A percentile compares a stretch with the other conserved stretches of the same genome.
phyloP scores from a whole-genome alignment of 2,113 vertebrate species.

The Anarrhichthys ocellatus region DNA sequence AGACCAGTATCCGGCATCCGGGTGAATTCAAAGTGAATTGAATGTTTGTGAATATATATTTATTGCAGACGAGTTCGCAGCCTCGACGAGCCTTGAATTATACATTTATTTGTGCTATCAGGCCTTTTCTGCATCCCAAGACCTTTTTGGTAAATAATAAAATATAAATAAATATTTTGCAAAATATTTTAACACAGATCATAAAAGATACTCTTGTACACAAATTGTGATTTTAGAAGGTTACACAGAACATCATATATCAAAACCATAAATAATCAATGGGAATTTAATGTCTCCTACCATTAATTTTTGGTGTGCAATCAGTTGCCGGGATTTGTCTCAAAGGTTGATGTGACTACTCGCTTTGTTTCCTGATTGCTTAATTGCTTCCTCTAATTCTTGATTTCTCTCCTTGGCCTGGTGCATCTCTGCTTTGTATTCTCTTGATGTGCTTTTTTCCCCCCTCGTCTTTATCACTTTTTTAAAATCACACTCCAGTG shows the following conservation, averaged over 20 bases:
- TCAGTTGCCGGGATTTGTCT: constrained; percentile 30
- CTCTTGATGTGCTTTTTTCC: constrained; percentile 8
- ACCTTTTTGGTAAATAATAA: neutral
- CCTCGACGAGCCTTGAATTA: neutral
- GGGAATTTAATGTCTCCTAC: constrained; percentile 7
- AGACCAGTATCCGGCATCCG: neutral
- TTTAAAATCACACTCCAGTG: constrained; percentile 19
- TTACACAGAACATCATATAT: neutral
- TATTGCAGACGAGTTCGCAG: neutral
- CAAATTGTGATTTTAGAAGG: neutral
- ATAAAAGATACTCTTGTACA: neutral
- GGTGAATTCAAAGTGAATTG: neutral
- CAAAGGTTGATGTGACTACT: constrained; percentile 15
- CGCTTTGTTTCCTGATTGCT: constrained; percentile 32
- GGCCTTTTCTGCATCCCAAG: neutral
- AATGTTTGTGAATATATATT: neutral
- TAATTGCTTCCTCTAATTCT: constrained; percentile 16
- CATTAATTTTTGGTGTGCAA: neutral
- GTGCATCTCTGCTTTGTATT: constrained; percentile 24
- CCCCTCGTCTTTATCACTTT: constrained; percentile 8
- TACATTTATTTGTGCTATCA: neutral
- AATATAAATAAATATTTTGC: neutral
- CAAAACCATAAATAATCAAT: constrained; percentile 31
- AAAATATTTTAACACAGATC: neutral
- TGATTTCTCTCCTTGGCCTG: constrained; percentile 20